Base-by-base conservation (phyloP, 2,888 invertebrate genomes). In the Phaedon cochleariae region DNA sequence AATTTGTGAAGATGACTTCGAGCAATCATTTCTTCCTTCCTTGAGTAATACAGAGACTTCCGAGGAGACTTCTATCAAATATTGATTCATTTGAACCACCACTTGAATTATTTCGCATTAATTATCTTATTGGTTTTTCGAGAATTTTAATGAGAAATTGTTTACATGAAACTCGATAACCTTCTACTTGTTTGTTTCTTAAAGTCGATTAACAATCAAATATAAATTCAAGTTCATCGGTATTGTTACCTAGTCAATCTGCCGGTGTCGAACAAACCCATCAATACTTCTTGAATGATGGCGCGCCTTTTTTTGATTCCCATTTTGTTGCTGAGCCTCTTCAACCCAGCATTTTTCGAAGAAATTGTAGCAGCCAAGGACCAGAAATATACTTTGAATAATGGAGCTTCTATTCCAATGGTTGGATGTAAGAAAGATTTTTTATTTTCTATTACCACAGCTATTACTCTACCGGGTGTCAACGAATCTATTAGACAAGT, bases 81-180 rank as follows among this genome's bases (percentile, higher is more conserved):
- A n/a, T n/a, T n/a, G n/a, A n/a, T n/a, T n/a, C n/a, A n/a, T n/a
- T n/a, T n/a, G n/a, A n/a, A n/a, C n/a, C n/a, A n/a, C n/a, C 26
- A 6, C 34, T 34, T 9, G 34, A 34, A 34, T 34, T 10, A 34
- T 34, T 10, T 2, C 12, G 34, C 9, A 34, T 34, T 10, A 34
- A 2, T 34, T 34, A 34, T 34, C 34, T 34, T 2, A 34, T 9
- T 7, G 34, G 34, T 54, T 6, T 34, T 34, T 34, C 34, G 9
- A 34, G 34, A 34, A 34, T 10, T 6, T 34, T 26, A 6, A 34
- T 34, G 12, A 6, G 34, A 10, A 10, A 85, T 26, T 94, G 94
- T 81, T 94, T 94, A 81, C 78, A 80, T 51, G 86, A 89, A 86
- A 94, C 66, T 90, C 89, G n/a, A 79, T 84, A 26, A 89, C 90